Evolutionary conservation across 2,888 invertebrate genomes (phyloP).

Genomic region (Junonia oenone): DNA sequence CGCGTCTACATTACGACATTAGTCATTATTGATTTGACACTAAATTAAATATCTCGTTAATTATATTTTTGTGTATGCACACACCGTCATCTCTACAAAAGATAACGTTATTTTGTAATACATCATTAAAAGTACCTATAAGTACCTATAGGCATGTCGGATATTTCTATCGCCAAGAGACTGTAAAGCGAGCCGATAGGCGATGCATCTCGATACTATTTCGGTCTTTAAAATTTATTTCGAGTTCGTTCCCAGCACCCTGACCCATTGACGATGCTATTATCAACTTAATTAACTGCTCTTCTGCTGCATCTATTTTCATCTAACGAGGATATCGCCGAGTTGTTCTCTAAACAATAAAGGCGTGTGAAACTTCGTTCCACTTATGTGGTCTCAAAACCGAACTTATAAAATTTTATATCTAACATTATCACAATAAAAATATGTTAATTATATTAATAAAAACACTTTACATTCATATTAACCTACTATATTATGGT

Average conservation of each 20-base stretch:
- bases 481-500: too few species aligned
- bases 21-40: too few species aligned
- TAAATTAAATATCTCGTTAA: too few species aligned
- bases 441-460: too few species aligned
- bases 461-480: too few species aligned
- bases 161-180: neutral
- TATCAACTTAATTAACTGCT: slow-evolving; percentile 47
- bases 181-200: neutral
- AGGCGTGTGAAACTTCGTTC: neutral
- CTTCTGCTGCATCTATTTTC: slow-evolving; percentile 47
- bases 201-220: slow-evolving; percentile 25
- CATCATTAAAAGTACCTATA: neutral
- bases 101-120: neutral
- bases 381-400: neutral
- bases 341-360: neutral
- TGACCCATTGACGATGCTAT: slow-evolving; percentile 66
- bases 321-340: neutral
- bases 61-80: neutral
- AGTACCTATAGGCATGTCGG: neutral
- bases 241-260: slow-evolving; percentile 52
- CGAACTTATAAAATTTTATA: neutral
- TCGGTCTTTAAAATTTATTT: slow-evolving; percentile 58
- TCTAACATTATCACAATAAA: too few species aligned
- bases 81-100: too few species aligned
- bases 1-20: too few species aligned